A percentile compares a stretch with the other conserved stretches of the same genome.
These are phyloP conservation scores for Pocillopora damicornis DNA, from an alignment of 64 coral and sea anemone genomes.

Conservation along the genomic window DNA sequence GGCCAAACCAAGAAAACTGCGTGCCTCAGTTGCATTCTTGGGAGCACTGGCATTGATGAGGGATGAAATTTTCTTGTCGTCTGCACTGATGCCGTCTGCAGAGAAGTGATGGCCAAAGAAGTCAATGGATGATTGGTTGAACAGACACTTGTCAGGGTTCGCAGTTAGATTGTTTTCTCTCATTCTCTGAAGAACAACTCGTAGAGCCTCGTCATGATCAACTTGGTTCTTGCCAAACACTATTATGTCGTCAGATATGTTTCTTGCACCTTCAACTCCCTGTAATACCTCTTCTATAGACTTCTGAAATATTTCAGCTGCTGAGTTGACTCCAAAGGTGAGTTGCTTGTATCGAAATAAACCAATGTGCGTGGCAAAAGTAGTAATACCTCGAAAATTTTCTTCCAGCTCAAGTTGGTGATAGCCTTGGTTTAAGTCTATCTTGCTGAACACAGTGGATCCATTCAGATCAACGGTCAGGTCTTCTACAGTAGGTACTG, in stretches of 20 bases:
- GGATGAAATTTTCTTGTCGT: not conserved
- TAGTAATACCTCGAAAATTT: not conserved
- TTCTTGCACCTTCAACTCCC: conserved; percentile 25
- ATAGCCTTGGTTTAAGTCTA: no score
- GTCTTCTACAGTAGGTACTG: conserved; percentile 9
- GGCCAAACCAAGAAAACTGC: not conserved
- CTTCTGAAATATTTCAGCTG: conserved; percentile 43
- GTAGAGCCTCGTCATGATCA: conserved; percentile 34
- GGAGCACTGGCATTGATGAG: not conserved
- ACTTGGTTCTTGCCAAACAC: conserved; percentile 19
- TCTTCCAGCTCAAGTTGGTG: not conserved
- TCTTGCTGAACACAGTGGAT: not conserved
- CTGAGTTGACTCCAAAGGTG: not conserved
- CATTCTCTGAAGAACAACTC: conserved; percentile 24
- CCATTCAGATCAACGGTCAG: conserved; percentile 7
- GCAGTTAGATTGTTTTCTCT: no score
- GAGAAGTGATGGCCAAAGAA: not conserved
- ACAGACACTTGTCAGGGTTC: no score
- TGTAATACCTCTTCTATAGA: conserved; percentile 18
- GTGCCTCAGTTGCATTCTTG: not conserved
- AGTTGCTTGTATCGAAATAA: conserved; percentile 26
- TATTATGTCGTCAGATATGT: conserved; percentile 52
- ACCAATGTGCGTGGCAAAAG: conserved; percentile 32
- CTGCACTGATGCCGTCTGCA: not conserved
- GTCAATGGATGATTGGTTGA: not conserved